A percentile compares a stretch with the other conserved stretches of the same genome.
These are phyloP conservation scores for Euphonia xanthogaster DNA, from an alignment of 2,797 vertebrate species.

Conservation along the genomic window DNA sequence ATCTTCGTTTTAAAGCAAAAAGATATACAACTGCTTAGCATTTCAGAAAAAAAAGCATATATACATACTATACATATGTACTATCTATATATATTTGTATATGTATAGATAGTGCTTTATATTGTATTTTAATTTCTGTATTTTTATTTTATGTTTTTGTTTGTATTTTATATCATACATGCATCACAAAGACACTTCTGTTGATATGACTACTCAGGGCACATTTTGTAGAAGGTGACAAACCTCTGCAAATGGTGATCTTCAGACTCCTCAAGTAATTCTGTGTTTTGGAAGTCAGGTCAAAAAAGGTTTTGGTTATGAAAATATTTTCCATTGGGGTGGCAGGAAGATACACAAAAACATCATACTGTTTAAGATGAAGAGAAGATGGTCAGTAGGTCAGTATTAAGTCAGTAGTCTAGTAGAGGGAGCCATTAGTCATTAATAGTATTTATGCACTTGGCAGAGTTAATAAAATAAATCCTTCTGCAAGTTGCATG, in stretches of 20 bases:
- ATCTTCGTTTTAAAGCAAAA: neutral
- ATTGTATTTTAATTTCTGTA: neutral
- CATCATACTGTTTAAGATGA: neutral
- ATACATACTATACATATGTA: neutral
- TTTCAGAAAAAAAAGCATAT: neutral
- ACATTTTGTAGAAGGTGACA: neutral
- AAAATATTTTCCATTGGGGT: neutral
- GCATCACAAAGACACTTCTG: neutral
- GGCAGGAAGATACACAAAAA: neutral
- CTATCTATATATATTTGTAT: too few species aligned
- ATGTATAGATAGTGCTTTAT: neutral
- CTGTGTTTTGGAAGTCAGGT: neutral
- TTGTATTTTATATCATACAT: neutral
- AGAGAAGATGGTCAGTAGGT: neutral
- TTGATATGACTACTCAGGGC: neutral
- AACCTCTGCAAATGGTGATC: neutral
- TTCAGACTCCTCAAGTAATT: neutral
- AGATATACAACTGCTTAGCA: neutral
- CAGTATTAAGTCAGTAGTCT: neutral
- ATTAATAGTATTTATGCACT: neutral
- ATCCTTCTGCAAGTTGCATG: neutral
- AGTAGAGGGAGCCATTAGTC: neutral
- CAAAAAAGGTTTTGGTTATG: neutral
- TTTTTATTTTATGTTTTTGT: neutral
- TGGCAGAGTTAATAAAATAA: neutral